Conservation (phyloP, 2,113 vertebrate species). For the Barbus barbus region DNA sequence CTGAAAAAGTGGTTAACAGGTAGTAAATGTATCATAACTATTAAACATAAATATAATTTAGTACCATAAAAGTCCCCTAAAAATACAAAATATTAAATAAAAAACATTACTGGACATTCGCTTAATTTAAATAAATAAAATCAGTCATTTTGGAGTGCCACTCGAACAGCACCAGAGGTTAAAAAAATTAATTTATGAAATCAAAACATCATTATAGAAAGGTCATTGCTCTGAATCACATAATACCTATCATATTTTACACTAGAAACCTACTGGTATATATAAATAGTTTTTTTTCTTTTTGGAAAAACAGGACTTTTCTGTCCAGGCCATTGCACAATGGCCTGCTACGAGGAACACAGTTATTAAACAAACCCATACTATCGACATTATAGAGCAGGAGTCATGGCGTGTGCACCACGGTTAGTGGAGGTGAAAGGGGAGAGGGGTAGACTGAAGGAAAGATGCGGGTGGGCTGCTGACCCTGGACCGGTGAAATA, state of each 20-base stretch:
- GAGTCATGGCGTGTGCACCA: not conserved
- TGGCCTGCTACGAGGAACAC: not conserved
- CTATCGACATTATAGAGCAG: not conserved
- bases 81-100: too few relatives aligned
- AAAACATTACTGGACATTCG: too few relatives aligned
- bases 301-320: too few relatives aligned
- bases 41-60: too few relatives aligned
- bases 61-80: too few relatives aligned
- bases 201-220: not conserved
- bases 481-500: slow-evolving; percentile 68
- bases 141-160: too few relatives aligned
- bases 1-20: too few relatives aligned
- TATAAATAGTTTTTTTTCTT: too few relatives aligned
- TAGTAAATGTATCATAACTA: too few relatives aligned
- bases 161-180: too few relatives aligned
- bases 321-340: not conserved
- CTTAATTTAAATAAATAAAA: too few relatives aligned
- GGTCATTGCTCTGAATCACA: not conserved
- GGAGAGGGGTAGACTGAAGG: not conserved
- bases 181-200: not conserved
- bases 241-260: not conserved
- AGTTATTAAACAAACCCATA: not conserved
- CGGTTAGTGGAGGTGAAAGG: slow-evolving; percentile 12
- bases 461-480: slow-evolving; percentile 27
- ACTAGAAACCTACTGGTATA: not conserved